phyloP scores from a whole-genome alignment of 2,797 vertebrate genomes.

The Coluber constrictor region DNA sequence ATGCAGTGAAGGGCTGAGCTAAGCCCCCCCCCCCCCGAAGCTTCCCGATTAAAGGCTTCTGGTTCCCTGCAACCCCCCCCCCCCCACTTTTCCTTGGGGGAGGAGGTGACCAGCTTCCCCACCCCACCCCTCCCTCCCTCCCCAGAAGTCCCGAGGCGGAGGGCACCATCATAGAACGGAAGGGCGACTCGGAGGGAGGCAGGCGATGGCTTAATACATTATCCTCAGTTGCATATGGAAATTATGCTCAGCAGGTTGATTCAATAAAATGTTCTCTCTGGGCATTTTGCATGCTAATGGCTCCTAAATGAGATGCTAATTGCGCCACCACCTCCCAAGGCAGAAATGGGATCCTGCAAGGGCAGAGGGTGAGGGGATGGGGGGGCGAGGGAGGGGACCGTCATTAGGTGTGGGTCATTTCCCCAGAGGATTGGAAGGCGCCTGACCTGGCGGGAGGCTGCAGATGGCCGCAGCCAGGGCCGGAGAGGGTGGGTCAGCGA shows the following conservation, averaged over 20 bases:
- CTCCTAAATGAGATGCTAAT: slow-evolving; percentile 77
- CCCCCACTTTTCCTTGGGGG: slow-evolving; percentile 20
- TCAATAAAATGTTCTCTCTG: slow-evolving; percentile 67
- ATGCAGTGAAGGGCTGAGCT: neutral
- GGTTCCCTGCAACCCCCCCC: slow-evolving; percentile 30
- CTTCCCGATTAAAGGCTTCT: neutral
- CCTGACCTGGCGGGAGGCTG: neutral
- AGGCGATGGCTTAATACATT: slow-evolving; percentile 50
- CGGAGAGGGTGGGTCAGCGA: rapidly evolving
- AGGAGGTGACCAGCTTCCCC: neutral
- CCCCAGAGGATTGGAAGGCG: neutral
- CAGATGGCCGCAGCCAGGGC: neutral
- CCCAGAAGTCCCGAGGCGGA: slow-evolving; percentile 42
- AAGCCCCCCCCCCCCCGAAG: no score
- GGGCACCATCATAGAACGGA: slow-evolving; percentile 26
- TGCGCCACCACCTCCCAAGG: slow-evolving; percentile 62
- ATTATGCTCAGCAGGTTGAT: slow-evolving; percentile 72
- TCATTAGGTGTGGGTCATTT: slow-evolving; percentile 13
- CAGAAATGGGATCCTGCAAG: slow-evolving; percentile 49
- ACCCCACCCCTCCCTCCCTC: neutral
- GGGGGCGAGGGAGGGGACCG: neutral
- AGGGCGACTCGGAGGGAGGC: slow-evolving; percentile 41
- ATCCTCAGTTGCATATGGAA: slow-evolving; percentile 64
- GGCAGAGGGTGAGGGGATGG: neutral
- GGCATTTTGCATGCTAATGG: slow-evolving; percentile 68